Percentiles rank a stretch among this genome's conserved stretches.
phyloP scores from a whole-genome alignment of 2,797 vertebrate species.

The Epinephelus awoara region DNA sequence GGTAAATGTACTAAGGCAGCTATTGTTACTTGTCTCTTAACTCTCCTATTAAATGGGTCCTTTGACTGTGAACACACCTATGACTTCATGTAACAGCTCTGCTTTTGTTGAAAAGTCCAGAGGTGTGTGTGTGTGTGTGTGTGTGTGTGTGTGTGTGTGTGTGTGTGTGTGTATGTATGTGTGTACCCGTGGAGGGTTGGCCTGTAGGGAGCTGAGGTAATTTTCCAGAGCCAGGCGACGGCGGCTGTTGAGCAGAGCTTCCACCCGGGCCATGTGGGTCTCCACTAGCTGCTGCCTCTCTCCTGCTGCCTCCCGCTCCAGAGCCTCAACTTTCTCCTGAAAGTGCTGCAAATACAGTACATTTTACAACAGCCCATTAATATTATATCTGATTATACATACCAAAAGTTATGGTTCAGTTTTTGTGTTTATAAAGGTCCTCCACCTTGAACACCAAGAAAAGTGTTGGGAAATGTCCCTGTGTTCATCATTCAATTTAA shows the following conservation, averaged over 20 bases:
- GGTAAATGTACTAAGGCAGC: background rate
- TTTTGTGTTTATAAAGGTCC: too few relatives aligned
- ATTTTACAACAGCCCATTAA: background rate
- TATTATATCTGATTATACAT: background rate
- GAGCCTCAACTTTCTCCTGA: slow-evolving; percentile 96
- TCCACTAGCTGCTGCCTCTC: slow-evolving; percentile 98
- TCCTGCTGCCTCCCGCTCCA: slow-evolving; percentile 96
- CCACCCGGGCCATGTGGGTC: slow-evolving; percentile 97
- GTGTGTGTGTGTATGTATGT: background rate
- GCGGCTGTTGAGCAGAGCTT: slow-evolving; percentile 95
- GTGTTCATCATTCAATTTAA: too few relatives aligned
- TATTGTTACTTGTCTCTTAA: slow-evolving; percentile 5
- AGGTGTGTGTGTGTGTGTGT: background rate
- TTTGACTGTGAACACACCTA: background rate
- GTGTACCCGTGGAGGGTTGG: slow-evolving; percentile 91
- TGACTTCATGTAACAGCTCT: background rate
- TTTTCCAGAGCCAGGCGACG: slow-evolving; percentile 95
- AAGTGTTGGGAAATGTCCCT: too few relatives aligned
- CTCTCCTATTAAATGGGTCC: background rate
- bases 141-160: background rate
- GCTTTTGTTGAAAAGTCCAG: background rate
- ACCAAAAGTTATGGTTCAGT: background rate
- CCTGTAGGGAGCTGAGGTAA: slow-evolving; percentile 94
- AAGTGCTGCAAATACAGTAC: slow-evolving; percentile 88
- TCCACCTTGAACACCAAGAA: too few relatives aligned